Evolutionary conservation across 2,888 invertebrate species (phyloP).

Genomic region (Mythimna albipuncta): DNA sequence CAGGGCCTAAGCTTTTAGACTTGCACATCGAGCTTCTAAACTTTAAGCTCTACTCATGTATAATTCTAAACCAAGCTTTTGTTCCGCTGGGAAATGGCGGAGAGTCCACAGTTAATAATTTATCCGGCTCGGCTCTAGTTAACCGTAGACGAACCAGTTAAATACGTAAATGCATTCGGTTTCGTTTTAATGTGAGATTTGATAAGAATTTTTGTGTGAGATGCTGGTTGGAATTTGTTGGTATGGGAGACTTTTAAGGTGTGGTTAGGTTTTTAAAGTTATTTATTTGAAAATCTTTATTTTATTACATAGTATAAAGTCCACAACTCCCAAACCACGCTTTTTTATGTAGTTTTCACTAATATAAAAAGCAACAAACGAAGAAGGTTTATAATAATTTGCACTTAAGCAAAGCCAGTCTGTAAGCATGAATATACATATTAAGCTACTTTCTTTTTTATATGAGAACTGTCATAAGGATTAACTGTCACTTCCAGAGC

Average conservation of each 20-base stretch:
- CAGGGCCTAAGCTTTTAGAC: conserved; percentile 88
- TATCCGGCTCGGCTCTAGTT: conserved; percentile 78
- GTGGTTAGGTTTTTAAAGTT: not conserved
- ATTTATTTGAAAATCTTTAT: not conserved
- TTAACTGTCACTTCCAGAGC: no score
- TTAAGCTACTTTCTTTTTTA: no score
- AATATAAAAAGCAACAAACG: no score
- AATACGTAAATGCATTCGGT: conserved; percentile 72
- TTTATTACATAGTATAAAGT: no score
- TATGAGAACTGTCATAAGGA: no score
- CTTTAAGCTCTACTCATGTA: conserved; percentile 90
- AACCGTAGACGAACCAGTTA: conserved; percentile 77
- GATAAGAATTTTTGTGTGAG: conserved; percentile 55
- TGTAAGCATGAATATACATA: no score
- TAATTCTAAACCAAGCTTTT: conserved; percentile 90
- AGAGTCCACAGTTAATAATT: conserved; percentile 87
- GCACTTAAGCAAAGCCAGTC: no score
- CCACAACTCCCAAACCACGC: no score
- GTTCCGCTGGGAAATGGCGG: conserved; percentile 88
- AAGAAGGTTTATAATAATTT: no score
- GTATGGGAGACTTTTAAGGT: no score
- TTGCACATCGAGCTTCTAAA: conserved; percentile 89
- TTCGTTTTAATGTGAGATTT: conserved; percentile 69
- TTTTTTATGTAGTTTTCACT: no score
- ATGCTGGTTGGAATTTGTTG: conserved; percentile 1